phyloP scores from a whole-genome alignment of 2,113 vertebrate genomes.

The Plestiodon gilberti region DNA sequence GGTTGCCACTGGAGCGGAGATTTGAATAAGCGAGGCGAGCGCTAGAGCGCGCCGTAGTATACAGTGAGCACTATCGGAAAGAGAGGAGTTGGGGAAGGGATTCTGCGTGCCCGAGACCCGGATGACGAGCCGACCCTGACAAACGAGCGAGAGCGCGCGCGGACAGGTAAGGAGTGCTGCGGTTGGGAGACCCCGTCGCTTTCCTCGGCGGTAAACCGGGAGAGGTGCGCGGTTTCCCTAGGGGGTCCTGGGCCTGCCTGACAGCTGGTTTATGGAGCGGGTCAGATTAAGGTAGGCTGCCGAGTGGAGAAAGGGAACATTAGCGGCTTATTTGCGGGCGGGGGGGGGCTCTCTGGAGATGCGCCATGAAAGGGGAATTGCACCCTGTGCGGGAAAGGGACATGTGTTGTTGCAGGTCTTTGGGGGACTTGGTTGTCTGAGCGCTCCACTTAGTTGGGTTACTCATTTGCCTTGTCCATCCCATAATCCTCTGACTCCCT shows the following conservation, averaged over 20 bases:
- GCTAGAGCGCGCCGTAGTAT: not conserved
- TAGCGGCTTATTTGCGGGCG: too few relatives aligned
- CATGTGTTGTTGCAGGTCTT: too few relatives aligned
- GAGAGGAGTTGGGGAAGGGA: not conserved
- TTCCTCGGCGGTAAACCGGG: not conserved
- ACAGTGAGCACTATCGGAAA: fast-evolving
- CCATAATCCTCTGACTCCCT: too few relatives aligned
- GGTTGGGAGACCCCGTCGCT: not conserved
- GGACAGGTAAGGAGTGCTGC: not conserved
- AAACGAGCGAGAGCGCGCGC: not conserved
- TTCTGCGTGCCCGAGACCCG: not conserved
- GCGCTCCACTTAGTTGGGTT: too few relatives aligned
- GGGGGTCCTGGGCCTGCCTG: too few relatives aligned
- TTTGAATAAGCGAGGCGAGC: not conserved
- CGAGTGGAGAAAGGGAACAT: too few relatives aligned
- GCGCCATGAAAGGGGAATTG: not conserved
- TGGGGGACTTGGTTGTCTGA: too few relatives aligned
- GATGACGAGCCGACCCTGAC: not conserved
- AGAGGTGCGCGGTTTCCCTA: too few relatives aligned
- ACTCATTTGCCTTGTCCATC: too few relatives aligned
- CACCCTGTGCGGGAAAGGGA: too few relatives aligned
- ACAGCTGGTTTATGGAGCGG: too few relatives aligned
- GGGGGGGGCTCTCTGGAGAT: not conserved
- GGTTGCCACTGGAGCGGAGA: not conserved
- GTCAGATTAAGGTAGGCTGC: not conserved